Base-by-base conservation (phyloP, 2,113 vertebrate genomes). In the Onychorhynchus coronatus region DNA sequence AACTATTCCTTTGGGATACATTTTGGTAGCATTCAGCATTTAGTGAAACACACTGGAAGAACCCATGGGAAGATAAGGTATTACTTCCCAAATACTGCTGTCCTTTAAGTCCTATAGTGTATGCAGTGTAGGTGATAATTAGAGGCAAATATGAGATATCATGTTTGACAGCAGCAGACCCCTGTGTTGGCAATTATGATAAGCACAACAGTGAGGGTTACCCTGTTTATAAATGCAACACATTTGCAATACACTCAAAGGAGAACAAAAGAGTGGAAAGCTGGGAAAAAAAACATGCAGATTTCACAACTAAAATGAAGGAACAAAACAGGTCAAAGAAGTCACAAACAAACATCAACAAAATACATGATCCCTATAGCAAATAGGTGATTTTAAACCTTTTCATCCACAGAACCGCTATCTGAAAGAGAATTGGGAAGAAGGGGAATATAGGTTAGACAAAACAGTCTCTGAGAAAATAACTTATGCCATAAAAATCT, bases 321-420 rank as follows among this genome's bases (percentile, higher is more conserved):
- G 92, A 97, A 98, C 80, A 73, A 96, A 98, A 98, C 85, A 94
- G 88, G 89, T 97, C 97, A 97, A 97, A 90, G 70, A 94, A 96
- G 93, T 98, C 97, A 98, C 98, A 97, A 95, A 98, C 96, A 97
- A 96, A 98, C 96, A 97, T 95, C 95, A 98, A 97, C 94, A 97
- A 98, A 98, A 98, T 94, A 98, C 95, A 98, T 90, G 91, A 95
- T 86, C 97, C 94, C 96, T 97, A 62, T 73, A 93, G 91, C 75
- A 97, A 98, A 98, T 68, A 97, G 23, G 53, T 97, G 98, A 98
- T 96, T 98, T 95, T 96, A 98, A 99, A 99, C 99, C 99, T 99
- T 99, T 98, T 99, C 98, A 97, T 99, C 99, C 99, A 99, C 98
- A 99, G 98, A 98, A 98, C 91, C 97, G 99, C 97, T 99, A 97